Evolutionary conservation across 2,888 invertebrate species (phyloP).

Genomic region (Drosophila leonis): DNA sequence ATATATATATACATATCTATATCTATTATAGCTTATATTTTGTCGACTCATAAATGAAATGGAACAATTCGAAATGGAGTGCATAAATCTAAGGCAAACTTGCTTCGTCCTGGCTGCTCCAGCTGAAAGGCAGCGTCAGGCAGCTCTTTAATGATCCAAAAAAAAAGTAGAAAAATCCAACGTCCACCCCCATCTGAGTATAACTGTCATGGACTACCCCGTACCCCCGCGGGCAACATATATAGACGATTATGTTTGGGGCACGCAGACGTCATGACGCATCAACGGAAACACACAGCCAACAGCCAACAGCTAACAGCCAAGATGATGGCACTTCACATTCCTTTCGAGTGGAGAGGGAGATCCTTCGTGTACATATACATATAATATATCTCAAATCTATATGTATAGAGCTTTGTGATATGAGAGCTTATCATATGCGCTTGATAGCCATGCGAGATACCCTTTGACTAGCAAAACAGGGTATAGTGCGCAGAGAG

Average conservation of each 20-base stretch:
- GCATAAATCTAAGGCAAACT: slow-evolving; percentile 50
- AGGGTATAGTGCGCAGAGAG: not conserved
- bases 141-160: slow-evolving; percentile 70
- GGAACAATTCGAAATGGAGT: slow-evolving; percentile 60
- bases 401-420: not conserved
- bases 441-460: not conserved
- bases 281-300: slow-evolving; percentile 30
- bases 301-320: not conserved
- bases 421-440: not conserved
- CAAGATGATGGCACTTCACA: slow-evolving; percentile 50
- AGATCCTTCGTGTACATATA: not conserved
- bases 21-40: slow-evolving; percentile 32
- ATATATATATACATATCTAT: slow-evolving; percentile 5
- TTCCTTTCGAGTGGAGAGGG: slow-evolving; percentile 17
- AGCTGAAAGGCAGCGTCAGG: slow-evolving; percentile 52
- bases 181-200: slow-evolving; percentile 32
- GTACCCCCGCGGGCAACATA: slow-evolving; percentile 10
- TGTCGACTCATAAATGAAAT: slow-evolving; percentile 73
- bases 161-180: not conserved
- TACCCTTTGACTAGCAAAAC: not conserved
- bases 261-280: slow-evolving; percentile 61
- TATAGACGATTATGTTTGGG: slow-evolving; percentile 15
- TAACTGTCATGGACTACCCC: slow-evolving; percentile 52
- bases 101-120: slow-evolving; percentile 19
- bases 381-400: not conserved